Conservation (phyloP, 1,140 invertebrate species). For the Drosophila fuyamai region DNA sequence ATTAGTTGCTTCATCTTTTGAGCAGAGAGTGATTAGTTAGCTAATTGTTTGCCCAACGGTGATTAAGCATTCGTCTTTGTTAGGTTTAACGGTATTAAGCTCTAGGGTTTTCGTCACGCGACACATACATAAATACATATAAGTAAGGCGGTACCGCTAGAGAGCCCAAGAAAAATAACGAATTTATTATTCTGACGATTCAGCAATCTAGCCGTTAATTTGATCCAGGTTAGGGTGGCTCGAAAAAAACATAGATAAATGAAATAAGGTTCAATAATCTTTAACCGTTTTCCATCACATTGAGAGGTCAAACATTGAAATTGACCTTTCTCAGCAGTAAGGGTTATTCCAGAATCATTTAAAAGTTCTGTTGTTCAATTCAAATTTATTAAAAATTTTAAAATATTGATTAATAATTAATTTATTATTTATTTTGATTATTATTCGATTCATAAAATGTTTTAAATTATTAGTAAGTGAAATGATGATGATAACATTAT, state of each 20-base stretch:
- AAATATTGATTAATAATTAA: no score
- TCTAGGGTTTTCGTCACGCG: constrained; percentile 15
- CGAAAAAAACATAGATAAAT: neutral
- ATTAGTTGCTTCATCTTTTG: constrained; percentile 20
- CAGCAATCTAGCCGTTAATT: constrained; percentile 3
- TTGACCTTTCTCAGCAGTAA: no score
- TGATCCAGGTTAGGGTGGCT: constrained; percentile 15
- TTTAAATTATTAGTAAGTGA: no score
- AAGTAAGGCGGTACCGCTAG: constrained; percentile 9
- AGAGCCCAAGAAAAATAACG: constrained; percentile 4
- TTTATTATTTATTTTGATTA: no score
- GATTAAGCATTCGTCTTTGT: constrained; percentile 18
- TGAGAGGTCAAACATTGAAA: no score
- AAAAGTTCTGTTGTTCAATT: no score
- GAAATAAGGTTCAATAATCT: no score
- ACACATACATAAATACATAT: constrained; percentile 10
- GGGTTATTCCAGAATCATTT: no score
- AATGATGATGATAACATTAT: no score
- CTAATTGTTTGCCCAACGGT: constrained; percentile 33
- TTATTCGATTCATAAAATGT: no score
- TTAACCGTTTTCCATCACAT: no score
- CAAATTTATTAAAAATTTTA: no score
- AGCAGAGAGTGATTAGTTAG: constrained; percentile 50
- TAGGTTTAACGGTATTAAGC: constrained; percentile 26
- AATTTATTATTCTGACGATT: constrained; percentile 2